Conservation (phyloP, 2,113 vertebrate genomes). For the Xerus inauris region DNA sequence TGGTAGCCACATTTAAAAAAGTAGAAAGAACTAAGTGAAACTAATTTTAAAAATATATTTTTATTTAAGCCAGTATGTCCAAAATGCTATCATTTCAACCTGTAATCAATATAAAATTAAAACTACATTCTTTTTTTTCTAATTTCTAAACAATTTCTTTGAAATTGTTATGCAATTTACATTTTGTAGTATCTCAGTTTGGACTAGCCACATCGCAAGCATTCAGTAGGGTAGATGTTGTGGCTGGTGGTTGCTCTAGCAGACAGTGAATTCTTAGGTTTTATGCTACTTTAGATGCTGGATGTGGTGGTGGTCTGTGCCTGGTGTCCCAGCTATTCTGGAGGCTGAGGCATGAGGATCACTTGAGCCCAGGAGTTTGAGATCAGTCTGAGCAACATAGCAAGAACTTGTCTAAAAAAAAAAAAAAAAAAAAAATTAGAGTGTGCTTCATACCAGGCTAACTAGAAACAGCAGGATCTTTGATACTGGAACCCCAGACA, state of each 20-base stretch:
- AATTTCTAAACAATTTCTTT: not conserved
- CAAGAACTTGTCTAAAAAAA: not conserved
- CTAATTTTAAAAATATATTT: conserved; percentile 20
- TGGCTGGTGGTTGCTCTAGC: not conserved
- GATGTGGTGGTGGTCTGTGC: not conserved
- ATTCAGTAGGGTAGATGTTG: not conserved
- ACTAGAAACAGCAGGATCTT: not conserved
- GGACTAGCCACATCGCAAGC: not conserved
- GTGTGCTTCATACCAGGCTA: not conserved
- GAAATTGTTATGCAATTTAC: not conserved
- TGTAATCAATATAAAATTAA: not conserved
- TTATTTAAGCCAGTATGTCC: not conserved
- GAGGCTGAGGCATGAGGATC: not conserved
- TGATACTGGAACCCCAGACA: not conserved
- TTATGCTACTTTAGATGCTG: not conserved
- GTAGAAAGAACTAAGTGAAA: conserved; percentile 20
- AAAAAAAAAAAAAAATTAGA: not conserved
- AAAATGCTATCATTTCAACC: conserved; percentile 43
- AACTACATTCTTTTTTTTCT: not conserved
- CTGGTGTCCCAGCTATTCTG: not conserved
- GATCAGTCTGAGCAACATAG: not conserved
- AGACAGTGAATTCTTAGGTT: not conserved
- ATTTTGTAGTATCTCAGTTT: not conserved
- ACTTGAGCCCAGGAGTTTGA: not conserved
- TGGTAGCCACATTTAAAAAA: not conserved